These are phyloP conservation scores for Thaumatotibia leucotreta DNA, from an alignment of 1,140 invertebrate species.

Conservation along the genomic window DNA sequence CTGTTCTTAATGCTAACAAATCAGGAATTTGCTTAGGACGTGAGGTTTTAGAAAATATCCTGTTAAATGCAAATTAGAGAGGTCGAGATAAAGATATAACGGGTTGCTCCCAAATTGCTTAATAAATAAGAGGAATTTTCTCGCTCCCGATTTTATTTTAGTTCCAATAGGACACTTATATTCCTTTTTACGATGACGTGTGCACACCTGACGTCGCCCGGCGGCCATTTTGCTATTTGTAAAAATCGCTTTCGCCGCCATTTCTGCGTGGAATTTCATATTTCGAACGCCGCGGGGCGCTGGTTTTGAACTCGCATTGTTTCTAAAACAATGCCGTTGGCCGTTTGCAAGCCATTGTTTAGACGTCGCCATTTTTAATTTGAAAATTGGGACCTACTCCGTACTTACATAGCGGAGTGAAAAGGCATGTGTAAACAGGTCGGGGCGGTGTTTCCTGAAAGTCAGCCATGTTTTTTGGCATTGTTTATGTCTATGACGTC, in stretches of 20 bases:
- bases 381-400: constrained; percentile 55
- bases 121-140: constrained; percentile 36
- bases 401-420: constrained; percentile 24
- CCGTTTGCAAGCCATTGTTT: constrained; percentile 58
- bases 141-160: constrained; percentile 25
- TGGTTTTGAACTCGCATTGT: constrained; percentile 71
- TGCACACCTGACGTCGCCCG: constrained; percentile 53
- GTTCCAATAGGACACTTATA: not conserved
- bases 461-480: constrained; percentile 1
- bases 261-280: constrained; percentile 70
- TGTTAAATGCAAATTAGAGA: constrained; percentile 64
- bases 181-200: not conserved
- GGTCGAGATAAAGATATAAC: constrained; percentile 47
- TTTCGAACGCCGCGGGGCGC: constrained; percentile 67
- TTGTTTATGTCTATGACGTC: not conserved
- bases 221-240: constrained; percentile 74
- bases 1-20: constrained; percentile 12
- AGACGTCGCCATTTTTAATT: constrained; percentile 68
- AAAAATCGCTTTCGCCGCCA: constrained; percentile 71
- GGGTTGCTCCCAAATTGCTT: constrained; percentile 38
- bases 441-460: constrained; percentile 6
- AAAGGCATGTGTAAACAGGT: constrained; percentile 1
- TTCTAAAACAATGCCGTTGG: constrained; percentile 69
- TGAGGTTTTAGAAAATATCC: constrained; percentile 62
- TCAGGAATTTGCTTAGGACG: constrained; percentile 50